Base-by-base conservation (phyloP, 1,140 invertebrate genomes). In the Drosophila yakuba region DNA sequence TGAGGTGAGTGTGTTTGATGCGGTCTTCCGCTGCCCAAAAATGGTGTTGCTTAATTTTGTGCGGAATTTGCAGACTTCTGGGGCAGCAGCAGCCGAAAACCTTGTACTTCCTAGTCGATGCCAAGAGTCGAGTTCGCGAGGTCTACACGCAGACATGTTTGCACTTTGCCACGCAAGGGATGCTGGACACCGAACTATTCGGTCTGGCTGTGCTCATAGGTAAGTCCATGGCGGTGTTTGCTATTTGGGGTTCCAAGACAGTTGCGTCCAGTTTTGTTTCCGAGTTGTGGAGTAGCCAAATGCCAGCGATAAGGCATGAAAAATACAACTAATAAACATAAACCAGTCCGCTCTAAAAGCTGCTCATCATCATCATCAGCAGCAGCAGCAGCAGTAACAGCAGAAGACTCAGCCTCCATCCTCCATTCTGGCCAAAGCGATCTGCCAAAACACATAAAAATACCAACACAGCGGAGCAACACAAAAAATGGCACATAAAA, bases 171-270 rank as follows among this genome's bases (percentile, higher is more conserved):
- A 94, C 95, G 77, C 95, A 95, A 93, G 96, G 96, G 80, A 96
- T 97, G 95, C 94, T 95, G 92, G 96, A 97, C 91, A 95, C 95
- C 89, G 96, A 97, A 91, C 95, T 97, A 39, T 97, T 97, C 93
- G 96, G 96, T 78, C 93, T 97, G 80, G 96, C 96, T 80, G 94
- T 96, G 88, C 94, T 96, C 86, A 96, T 95, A 94, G 96, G 96
- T 97, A 92, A 95, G 94, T 93, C 45, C 14, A 20, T 4, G 41
- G 12, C n/a, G 28, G 32, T 23, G 20, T 20, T 20, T 20, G 20
- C 1, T 20, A 20, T 8, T 12, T 45, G 20, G 10, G 43, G 45
- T 39, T 28, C 38, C 23, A 15, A 8, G 32, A 8, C 32, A 32
- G 28, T 6, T 32, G 44, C 10, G 32, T 39, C 59, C 44, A 67